Conservation (phyloP, 2,797 vertebrate species). For the Cyclura pinguis region DNA sequence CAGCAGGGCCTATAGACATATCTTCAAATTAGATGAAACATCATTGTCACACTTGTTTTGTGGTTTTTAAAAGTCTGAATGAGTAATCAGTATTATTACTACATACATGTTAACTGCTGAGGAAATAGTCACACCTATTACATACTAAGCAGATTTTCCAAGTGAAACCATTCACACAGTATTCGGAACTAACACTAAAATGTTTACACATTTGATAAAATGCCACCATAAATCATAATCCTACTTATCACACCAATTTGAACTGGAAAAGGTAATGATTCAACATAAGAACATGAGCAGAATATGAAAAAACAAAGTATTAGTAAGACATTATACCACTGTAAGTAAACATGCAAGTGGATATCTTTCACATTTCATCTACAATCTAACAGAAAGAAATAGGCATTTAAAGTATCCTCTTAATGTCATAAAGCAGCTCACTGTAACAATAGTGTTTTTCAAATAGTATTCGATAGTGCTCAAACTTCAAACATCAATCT, state of each 20-base stretch:
- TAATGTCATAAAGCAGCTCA: neutral
- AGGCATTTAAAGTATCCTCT: neutral
- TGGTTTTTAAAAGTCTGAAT: neutral
- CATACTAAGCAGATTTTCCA: neutral
- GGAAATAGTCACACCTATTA: neutral
- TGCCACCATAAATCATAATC: neutral
- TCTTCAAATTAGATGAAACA: neutral
- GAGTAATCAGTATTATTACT: neutral
- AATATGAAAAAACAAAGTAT: neutral
- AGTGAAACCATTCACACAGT: neutral
- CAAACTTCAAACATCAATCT: neutral
- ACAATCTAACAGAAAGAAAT: neutral
- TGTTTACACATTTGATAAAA: neutral
- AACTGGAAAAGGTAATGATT: neutral
- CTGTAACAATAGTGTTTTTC: constrained; percentile 1
- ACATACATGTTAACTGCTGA: too few species aligned
- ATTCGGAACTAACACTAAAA: neutral
- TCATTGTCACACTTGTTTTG: neutral
- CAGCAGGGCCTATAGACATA: neutral
- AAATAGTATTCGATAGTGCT: neutral
- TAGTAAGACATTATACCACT: neutral
- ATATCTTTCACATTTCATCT: neutral
- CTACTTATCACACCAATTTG: neutral
- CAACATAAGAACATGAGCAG: neutral
- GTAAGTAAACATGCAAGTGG: neutral